A percentile compares a stretch with the other conserved stretches of the same genome.
These are phyloP conservation scores for Pseudoatta argentina DNA, from an alignment of 1,140 invertebrate genomes.

Conservation along the genomic window DNA sequence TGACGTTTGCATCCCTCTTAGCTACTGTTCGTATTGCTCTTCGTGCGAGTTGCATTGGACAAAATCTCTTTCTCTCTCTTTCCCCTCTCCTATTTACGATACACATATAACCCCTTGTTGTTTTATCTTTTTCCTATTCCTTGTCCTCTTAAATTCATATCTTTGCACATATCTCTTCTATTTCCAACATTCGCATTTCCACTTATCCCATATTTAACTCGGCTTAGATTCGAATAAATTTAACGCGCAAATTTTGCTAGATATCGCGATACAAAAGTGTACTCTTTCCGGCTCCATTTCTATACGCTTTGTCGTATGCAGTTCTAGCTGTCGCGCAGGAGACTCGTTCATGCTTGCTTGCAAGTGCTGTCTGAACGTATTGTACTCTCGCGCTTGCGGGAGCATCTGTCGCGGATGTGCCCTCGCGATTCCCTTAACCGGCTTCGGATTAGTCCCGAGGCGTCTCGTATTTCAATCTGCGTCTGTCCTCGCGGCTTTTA, in stretches of 20 bases:
- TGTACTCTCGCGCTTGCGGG: slow-evolving; percentile 21
- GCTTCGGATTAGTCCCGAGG: slow-evolving; percentile 64
- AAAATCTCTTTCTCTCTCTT: background rate
- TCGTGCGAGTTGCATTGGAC: background rate
- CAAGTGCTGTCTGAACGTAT: slow-evolving; percentile 33
- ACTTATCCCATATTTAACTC: background rate
- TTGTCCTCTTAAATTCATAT: no score
- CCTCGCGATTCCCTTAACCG: slow-evolving; percentile 63
- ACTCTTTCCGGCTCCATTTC: slow-evolving; percentile 15
- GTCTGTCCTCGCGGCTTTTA: background rate
- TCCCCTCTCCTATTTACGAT: no score
- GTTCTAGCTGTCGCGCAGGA: background rate
- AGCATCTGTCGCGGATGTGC: slow-evolving; percentile 57
- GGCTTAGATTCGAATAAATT: slow-evolving; percentile 57
- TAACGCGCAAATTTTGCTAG: slow-evolving; percentile 54
- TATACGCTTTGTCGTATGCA: background rate
- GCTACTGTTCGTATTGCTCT: slow-evolving; percentile 58
- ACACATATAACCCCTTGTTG: background rate
- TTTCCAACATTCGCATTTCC: background rate
- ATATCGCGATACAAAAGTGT: slow-evolving; percentile 22
- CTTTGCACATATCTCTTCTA: background rate
- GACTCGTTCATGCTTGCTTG: slow-evolving; percentile 21
- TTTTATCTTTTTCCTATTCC: background rate
- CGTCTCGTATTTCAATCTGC: slow-evolving; percentile 29
- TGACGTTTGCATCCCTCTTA: slow-evolving; percentile 70